Percentiles rank a stretch among this genome's conserved stretches.
These are phyloP conservation scores for Bryconaethiops microstoma DNA, from an alignment of 2,797 vertebrate species.

Conservation along the genomic window DNA sequence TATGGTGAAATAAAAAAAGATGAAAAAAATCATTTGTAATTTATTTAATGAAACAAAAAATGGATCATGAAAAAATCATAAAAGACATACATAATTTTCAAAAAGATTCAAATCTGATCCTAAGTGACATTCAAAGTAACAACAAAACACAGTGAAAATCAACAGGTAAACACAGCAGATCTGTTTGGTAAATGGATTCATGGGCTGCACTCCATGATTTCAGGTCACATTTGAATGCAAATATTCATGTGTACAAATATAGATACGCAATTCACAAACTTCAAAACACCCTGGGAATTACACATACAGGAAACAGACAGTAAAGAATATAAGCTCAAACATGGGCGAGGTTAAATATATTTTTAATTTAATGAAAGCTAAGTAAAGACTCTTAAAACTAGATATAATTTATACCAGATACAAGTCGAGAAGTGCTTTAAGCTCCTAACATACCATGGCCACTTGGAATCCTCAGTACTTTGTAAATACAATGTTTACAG, in stretches of 20 bases:
- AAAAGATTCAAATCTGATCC: neutral
- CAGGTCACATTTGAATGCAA: conserved; percentile 44
- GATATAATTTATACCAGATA: conserved; percentile 30
- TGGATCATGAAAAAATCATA: conserved; percentile 13
- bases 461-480: conserved; percentile 47
- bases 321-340: conserved; percentile 7
- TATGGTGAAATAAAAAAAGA: neutral
- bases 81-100: neutral
- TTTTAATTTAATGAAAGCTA: conserved; percentile 44
- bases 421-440: conserved; percentile 33
- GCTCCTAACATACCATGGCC: conserved; percentile 49
- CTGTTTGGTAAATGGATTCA: conserved; percentile 11
- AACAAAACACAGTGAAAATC: conserved; percentile 34
- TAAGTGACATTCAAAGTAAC: conserved; percentile 31
- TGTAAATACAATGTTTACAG: conserved; percentile 31
- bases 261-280: conserved; percentile 25
- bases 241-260: conserved; percentile 42
- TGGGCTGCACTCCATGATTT: conserved; percentile 21
- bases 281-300: conserved; percentile 22
- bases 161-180: conserved; percentile 38
- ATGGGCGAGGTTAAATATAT: conserved; percentile 37
- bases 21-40: neutral
- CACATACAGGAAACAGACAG: conserved; percentile 15
- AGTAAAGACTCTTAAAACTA: conserved; percentile 24
- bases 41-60: conserved; percentile 32